Evolutionary conservation across 1,140 invertebrate species (phyloP).

Genomic region (Dryas iulia): DNA sequence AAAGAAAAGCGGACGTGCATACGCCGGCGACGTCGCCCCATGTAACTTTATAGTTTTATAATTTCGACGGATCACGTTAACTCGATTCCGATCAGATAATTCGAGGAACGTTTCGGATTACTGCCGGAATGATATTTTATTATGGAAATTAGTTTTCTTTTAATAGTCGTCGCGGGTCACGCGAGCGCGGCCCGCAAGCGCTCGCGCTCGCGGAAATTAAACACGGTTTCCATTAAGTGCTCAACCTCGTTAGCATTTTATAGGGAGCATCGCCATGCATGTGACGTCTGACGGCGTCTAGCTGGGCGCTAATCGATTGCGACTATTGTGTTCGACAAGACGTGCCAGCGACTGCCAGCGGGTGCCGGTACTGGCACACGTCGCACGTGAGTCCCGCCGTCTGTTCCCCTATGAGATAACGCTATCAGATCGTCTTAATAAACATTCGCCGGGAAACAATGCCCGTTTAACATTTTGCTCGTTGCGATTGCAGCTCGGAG

Average conservation of each 20-base stretch:
- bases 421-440: slow-evolving; percentile 78
- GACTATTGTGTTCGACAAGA: slow-evolving; percentile 54
- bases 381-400: slow-evolving; percentile 61
- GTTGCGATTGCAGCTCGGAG: slow-evolving; percentile 47
- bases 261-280: slow-evolving; percentile 39
- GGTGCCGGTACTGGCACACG: slow-evolving; percentile 18
- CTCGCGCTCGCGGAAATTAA: slow-evolving; percentile 49
- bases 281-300: slow-evolving; percentile 34
- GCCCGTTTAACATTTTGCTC: slow-evolving; percentile 66
- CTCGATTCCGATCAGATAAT: slow-evolving; percentile 72
- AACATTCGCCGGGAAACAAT: slow-evolving; percentile 74
- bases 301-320: slow-evolving; percentile 64
- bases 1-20: slow-evolving; percentile 68
- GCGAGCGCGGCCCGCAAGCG: slow-evolving; percentile 41
- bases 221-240: slow-evolving; percentile 54
- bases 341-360: background rate
- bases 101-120: slow-evolving; percentile 53
- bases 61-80: slow-evolving; percentile 71
- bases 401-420: slow-evolving; percentile 65
- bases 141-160: slow-evolving; percentile 77
- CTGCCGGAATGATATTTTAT: slow-evolving; percentile 65
- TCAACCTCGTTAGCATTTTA: slow-evolving; percentile 52
- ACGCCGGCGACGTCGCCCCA: slow-evolving; percentile 59
- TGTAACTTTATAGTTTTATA: slow-evolving; percentile 70
- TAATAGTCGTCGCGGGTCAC: slow-evolving; percentile 66